Base-by-base conservation (phyloP, 2,113 vertebrate species). In the Ivindomyrus marchei region DNA sequence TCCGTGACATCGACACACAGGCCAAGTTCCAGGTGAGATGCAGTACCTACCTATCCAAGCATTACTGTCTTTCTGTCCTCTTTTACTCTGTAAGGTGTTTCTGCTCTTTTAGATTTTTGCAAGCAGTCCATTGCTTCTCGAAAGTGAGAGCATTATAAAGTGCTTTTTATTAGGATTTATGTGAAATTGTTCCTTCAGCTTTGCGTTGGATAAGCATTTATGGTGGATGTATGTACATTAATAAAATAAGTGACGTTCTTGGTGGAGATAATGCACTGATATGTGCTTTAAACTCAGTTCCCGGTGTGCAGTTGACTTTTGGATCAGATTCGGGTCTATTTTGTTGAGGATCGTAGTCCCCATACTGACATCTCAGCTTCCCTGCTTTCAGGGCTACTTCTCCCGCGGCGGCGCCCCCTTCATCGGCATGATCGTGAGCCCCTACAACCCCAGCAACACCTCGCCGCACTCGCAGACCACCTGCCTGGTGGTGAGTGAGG, bases 391-490 rank as follows among this genome's bases (percentile, higher is more conserved):
- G 98, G 98, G 96, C 93, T 99, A 99, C 90, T 99, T 99, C 95
- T 99, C 98, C 89, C 96, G 98, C 46, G 98, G 98, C 1, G 98
- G 98, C 84, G 98, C 98, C 90, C 97, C 98, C 47, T 99, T 99
- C 92, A 97, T 99, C 27, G 98, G 98, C 46, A 97, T 99, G 97
- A 99, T 99, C n/a, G 94, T 99, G 92, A 99, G 98, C 91, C 98
- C 98, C 1, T 99, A 98, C 91, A 98, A 99, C 94, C 96, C 96
- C 52, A 97, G 95, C 45, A 99, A 99, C 91, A 93, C 97, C 74
- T 97, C 98, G 9, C 98, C 98, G 0, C 97, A 97, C 91, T 99
- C 98, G 90, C 97, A 99, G 93, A 97, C 97, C 10, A 98, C 98
- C 91, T 99, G 98, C 92, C 93, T 99, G 91, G 94, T 99, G 91